These are phyloP conservation scores for Ploceus nigricollis DNA, from an alignment of 2,113 vertebrate species.

Conservation along the genomic window DNA sequence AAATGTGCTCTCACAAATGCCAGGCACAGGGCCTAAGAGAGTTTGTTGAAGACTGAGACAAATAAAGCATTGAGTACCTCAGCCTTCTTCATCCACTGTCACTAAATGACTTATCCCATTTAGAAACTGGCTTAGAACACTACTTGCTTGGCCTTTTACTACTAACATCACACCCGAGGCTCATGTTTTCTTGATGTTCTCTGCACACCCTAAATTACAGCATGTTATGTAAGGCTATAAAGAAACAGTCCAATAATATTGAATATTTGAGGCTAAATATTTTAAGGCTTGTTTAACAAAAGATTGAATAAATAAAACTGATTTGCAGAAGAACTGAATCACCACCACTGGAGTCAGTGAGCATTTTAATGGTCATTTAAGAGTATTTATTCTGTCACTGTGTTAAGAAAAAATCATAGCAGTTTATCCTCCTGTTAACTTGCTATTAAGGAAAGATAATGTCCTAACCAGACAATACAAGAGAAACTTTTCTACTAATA, in stretches of 20 bases:
- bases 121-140: background rate
- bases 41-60: background rate
- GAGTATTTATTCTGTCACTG: background rate
- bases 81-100: background rate
- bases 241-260: background rate
- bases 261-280: background rate
- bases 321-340: background rate
- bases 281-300: background rate
- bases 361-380: background rate
- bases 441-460: background rate
- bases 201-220: background rate
- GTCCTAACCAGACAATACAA: background rate
- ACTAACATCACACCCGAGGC: rapidly evolving
- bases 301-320: background rate
- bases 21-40: background rate
- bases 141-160: background rate
- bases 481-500: background rate
- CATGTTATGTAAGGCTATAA: background rate
- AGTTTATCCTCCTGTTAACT: background rate
- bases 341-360: background rate
- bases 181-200: background rate
- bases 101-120: background rate
- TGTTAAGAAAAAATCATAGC: background rate
- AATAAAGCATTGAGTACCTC: background rate
- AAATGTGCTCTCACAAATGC: background rate